Evolutionary conservation across 2,888 invertebrate species (phyloP).

Genomic region (Caenorhabditis virilis): DNA sequence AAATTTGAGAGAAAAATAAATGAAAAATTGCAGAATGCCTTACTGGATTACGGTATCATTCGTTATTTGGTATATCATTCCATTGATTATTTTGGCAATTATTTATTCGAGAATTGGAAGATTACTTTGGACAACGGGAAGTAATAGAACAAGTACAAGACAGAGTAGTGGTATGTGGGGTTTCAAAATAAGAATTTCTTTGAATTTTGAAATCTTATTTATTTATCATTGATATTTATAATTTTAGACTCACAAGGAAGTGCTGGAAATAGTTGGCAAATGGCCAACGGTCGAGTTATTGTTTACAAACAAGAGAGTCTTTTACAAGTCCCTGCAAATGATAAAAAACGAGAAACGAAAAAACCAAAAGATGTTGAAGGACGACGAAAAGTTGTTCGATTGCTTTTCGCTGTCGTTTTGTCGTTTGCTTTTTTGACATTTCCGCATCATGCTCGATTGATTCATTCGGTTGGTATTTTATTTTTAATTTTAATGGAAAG

Average conservation of each 20-base stretch:
- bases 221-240: too few species aligned
- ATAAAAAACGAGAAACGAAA: slow-evolving; percentile 15
- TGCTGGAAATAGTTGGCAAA: slow-evolving; percentile 40
- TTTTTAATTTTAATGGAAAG: too few species aligned
- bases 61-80: slow-evolving; percentile 81
- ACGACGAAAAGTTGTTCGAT: slow-evolving; percentile 75
- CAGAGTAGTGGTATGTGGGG: slow-evolving; percentile 41
- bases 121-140: slow-evolving; percentile 76
- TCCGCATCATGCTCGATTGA: slow-evolving; percentile 81
- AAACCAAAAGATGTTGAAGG: slow-evolving; percentile 39
- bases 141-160: slow-evolving; percentile 33
- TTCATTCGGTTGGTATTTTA: slow-evolving; percentile 43
- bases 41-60: slow-evolving; percentile 75
- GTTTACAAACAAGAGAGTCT: slow-evolving; percentile 47
- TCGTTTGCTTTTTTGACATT: slow-evolving; percentile 87
- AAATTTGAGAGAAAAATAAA: slow-evolving; percentile 1
- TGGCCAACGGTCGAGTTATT: slow-evolving; percentile 46
- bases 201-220: too few species aligned
- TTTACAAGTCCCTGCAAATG: slow-evolving; percentile 39
- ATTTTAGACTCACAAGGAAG: slow-evolving; percentile 42
- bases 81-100: slow-evolving; percentile 79
- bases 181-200: too few species aligned
- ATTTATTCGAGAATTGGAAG: slow-evolving; percentile 84
- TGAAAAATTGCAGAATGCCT: slow-evolving; percentile 26
- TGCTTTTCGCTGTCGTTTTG: slow-evolving; percentile 85